Evolutionary conservation across 2,888 invertebrate species (phyloP).

Genomic region (Dione vanillae): DNA sequence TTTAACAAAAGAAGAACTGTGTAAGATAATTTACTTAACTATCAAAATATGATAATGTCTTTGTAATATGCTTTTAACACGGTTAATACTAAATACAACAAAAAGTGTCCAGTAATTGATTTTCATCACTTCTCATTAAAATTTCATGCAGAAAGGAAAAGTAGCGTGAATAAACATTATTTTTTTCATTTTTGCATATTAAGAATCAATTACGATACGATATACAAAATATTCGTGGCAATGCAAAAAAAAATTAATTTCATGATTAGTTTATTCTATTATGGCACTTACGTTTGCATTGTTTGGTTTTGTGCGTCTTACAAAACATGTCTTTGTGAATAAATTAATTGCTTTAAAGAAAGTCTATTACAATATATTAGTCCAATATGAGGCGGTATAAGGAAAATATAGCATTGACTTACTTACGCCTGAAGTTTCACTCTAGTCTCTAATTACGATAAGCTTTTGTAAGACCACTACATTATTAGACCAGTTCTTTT

Average conservation of each 20-base stretch:
- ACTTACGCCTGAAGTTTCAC: constrained; percentile 10
- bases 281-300: neutral
- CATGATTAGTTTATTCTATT: constrained; percentile 8
- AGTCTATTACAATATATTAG: constrained; percentile 11
- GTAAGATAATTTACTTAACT: neutral
- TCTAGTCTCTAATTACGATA: neutral
- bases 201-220: constrained; percentile 3
- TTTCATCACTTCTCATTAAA: constrained; percentile 16
- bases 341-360: constrained; percentile 22
- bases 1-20: too few relatives aligned
- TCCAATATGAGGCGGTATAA: constrained; percentile 1
- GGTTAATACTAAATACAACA: constrained; percentile 2
- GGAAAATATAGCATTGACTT: constrained; percentile 18
- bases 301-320: constrained; percentile 13
- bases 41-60: neutral
- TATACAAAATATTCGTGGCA: neutral
- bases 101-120: neutral
- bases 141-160: constrained; percentile 1
- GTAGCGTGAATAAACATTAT: neutral
- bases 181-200: constrained; percentile 14
- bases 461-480: constrained; percentile 3
- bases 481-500: neutral
- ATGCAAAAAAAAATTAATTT: constrained; percentile 18
- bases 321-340: constrained; percentile 15
- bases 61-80: neutral